Evolutionary conservation across 2,797 vertebrate species (phyloP).

Genomic region (Uromys caudimaculatus): DNA sequence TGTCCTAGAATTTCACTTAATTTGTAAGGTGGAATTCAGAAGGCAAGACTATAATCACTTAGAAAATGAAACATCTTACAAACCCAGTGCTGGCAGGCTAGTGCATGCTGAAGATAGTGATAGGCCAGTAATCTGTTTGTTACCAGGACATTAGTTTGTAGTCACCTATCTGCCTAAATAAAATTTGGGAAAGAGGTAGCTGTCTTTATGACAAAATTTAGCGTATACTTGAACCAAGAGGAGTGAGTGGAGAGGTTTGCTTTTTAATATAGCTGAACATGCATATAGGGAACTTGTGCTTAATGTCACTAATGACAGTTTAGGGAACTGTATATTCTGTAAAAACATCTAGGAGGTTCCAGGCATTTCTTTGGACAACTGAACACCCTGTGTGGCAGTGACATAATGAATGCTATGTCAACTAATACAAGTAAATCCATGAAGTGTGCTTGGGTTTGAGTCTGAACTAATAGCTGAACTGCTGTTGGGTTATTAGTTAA

Average conservation of each 20-base stretch:
- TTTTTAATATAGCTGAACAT: constrained; percentile 27
- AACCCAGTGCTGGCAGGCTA: background rate
- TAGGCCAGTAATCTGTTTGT: background rate
- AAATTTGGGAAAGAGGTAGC: background rate
- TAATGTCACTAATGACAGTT: background rate
- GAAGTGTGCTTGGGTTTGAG: background rate
- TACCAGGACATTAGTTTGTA: background rate
- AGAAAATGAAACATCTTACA: background rate
- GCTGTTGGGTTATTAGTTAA: background rate
- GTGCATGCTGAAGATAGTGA: background rate
- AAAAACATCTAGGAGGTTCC: background rate
- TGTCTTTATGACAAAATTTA: background rate
- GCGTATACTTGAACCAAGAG: background rate
- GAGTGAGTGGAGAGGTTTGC: background rate
- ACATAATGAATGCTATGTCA: background rate
- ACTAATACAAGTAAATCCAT: background rate
- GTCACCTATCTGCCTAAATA: background rate
- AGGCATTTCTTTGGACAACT: background rate
- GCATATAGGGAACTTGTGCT: background rate
- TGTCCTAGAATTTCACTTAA: background rate
- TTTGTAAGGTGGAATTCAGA: background rate
- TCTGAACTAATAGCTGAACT: background rate
- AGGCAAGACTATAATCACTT: background rate
- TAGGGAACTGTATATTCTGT: background rate
- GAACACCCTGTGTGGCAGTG: background rate